phyloP scores from a whole-genome alignment of 1,140 invertebrate species.

The Holcopasites calliopsidis region DNA sequence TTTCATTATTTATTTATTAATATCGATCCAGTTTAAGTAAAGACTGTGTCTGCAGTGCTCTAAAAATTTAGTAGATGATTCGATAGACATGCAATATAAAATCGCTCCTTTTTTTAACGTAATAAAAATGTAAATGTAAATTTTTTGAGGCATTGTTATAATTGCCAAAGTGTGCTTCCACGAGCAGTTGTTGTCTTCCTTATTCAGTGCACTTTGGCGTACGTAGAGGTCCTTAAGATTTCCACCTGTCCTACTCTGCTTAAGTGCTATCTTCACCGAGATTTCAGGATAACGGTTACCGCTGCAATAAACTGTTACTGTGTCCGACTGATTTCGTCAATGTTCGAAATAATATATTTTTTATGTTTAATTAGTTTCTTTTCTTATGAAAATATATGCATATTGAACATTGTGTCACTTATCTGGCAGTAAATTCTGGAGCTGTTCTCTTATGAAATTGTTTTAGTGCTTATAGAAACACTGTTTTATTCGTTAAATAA shows the following conservation, averaged over 20 bases:
- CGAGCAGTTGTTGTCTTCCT: constrained; percentile 14
- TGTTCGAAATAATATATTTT: not conserved
- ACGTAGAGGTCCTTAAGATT: constrained; percentile 33
- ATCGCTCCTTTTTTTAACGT: too few species aligned
- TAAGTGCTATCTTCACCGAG: constrained; percentile 24
- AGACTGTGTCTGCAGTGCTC: too few species aligned
- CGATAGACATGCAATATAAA: too few species aligned
- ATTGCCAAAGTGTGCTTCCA: constrained; percentile 32
- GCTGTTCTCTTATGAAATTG: too few species aligned
- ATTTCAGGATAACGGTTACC: constrained; percentile 20
- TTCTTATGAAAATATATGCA: not conserved
- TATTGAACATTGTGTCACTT: too few species aligned
- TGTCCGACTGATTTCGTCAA: not conserved
- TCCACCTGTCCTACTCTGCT: constrained; percentile 23
- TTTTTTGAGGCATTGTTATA: constrained; percentile 3
- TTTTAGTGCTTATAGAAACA: too few species aligned
- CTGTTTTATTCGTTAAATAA: too few species aligned
- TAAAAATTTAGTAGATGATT: too few species aligned
- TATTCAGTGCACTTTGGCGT: constrained; percentile 18
- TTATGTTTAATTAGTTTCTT: not conserved
- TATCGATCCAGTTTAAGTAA: too few species aligned
- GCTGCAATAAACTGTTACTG: not conserved
- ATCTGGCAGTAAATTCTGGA: too few species aligned
- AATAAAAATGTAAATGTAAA: not conserved
- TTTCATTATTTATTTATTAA: not conserved